Base-by-base conservation (phyloP, 30 jellyfish, hydroid and myxozoan species). In the Pseudorhiza aurosa region DNA sequence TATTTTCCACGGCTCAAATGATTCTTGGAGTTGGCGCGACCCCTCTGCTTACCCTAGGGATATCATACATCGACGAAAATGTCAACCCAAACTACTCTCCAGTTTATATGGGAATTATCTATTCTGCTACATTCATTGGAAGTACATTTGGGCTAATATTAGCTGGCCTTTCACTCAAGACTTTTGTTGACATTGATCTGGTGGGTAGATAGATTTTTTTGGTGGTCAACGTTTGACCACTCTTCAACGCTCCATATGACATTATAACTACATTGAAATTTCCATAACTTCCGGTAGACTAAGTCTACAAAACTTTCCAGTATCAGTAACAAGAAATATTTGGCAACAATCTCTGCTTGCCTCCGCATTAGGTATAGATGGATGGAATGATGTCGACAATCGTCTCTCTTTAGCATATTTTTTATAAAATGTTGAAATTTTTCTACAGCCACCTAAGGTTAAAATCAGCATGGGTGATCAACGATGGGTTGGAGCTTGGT, bases 401-500 rank as follows among this genome's bases (percentile, higher is more conserved):
- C n/a, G n/a, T n/a, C n/a, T n/a, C n/a, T n/a, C n/a, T n/a, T n/a
- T n/a, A n/a, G n/a, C n/a, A n/a, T n/a, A n/a, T n/a, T n/a, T n/a
- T 19, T 26, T 8, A 62, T 28, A 11, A 8, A 8, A 2, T 65
- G 29, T 32, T 37, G 17, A 31, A 1, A 14, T 2, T 32, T 59
- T 5, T 5, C 26, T 39, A 27, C 55, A 85, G 96, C 81, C 85
- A 12, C 72, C 68, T 1, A 87, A 75, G 12, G 4, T 65, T 25
- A 49, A 59, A 30, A 32, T 85, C n/a, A 43, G 24, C 24, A 50
- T 63, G 28, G 15, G 32, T 40, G 82, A 70, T 35, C 90, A 88
- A 10, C 72, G 67, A 24, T 85, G 90, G 90, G 58, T 85, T 29
- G 96, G 96, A 0, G 90, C 90, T 2, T 85, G 96, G 96, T 85